These are phyloP conservation scores for Mobula hypostoma DNA, from an alignment of 2,113 vertebrate species.

Conservation along the genomic window DNA sequence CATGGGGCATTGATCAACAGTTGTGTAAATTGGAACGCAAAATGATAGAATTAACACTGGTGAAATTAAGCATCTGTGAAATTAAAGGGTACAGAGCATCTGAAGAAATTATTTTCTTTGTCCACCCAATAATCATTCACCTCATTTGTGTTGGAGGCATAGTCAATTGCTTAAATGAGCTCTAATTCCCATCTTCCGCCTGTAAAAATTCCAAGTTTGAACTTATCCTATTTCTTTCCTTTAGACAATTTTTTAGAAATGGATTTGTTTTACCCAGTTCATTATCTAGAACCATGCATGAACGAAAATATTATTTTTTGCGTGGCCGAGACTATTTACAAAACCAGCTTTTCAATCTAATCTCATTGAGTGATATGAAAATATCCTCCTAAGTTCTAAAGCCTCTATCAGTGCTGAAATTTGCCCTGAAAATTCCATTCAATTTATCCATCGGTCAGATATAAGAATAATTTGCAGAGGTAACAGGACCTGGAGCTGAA, in stretches of 20 bases:
- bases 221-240: background rate
- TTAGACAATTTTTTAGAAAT: background rate
- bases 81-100: background rate
- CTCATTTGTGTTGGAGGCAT: background rate
- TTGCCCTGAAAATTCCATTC: background rate
- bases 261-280: background rate
- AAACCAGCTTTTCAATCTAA: background rate
- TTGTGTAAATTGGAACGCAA: background rate
- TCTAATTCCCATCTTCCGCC: background rate
- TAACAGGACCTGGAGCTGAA: background rate
- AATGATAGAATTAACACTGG: conserved; percentile 10
- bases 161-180: background rate
- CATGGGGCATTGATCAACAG: conserved; percentile 6
- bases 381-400: background rate
- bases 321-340: background rate
- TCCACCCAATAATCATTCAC: background rate
- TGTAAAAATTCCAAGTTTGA: background rate
- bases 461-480: background rate
- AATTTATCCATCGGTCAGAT: background rate
- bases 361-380: background rate
- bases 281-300: background rate
- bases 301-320: background rate
- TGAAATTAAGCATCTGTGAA: conserved; percentile 8
- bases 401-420: background rate
- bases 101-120: background rate